Conservation (phyloP, 2,888 invertebrate species). For the Tortricodes alternella region DNA sequence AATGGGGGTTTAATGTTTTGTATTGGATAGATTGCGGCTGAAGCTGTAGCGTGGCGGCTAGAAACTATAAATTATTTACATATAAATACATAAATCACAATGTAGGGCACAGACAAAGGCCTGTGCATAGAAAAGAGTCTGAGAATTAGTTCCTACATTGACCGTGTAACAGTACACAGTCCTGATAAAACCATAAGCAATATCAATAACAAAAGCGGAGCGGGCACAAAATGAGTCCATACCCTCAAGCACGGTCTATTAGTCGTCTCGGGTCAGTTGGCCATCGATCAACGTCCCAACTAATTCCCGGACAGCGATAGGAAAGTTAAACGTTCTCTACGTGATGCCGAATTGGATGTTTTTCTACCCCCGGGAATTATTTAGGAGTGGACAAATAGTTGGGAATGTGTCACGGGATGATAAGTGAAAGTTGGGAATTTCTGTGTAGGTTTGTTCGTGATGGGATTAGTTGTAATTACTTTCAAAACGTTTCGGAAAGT, state of each 20-base stretch:
- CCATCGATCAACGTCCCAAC: conserved; percentile 43
- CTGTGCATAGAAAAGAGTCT: too few species aligned
- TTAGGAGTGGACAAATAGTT: conserved; percentile 65
- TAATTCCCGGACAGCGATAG: conserved; percentile 42
- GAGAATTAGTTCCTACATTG: too few species aligned
- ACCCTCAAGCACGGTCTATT: conserved; percentile 21
- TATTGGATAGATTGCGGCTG: too few species aligned
- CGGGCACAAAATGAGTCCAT: neutral
- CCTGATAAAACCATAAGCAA: neutral
- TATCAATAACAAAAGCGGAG: neutral
- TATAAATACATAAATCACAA: too few species aligned
- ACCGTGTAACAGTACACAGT: too few species aligned
- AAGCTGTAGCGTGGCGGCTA: too few species aligned
- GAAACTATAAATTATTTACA: too few species aligned
- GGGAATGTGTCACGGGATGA: conserved; percentile 27
- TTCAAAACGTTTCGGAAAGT: neutral
- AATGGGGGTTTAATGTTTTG: too few species aligned
- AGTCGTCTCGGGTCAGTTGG: conserved; percentile 25
- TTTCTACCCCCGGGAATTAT: conserved; percentile 58
- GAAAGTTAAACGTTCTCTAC: conserved; percentile 47
- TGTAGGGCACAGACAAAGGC: too few species aligned
- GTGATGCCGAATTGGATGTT: conserved; percentile 55
- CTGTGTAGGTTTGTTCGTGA: conserved; percentile 10
- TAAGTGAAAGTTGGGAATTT: conserved; percentile 26
- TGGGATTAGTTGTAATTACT: conserved; percentile 22